phyloP scores from a whole-genome alignment of 2,888 invertebrate genomes.

The Melolontha melolontha region DNA sequence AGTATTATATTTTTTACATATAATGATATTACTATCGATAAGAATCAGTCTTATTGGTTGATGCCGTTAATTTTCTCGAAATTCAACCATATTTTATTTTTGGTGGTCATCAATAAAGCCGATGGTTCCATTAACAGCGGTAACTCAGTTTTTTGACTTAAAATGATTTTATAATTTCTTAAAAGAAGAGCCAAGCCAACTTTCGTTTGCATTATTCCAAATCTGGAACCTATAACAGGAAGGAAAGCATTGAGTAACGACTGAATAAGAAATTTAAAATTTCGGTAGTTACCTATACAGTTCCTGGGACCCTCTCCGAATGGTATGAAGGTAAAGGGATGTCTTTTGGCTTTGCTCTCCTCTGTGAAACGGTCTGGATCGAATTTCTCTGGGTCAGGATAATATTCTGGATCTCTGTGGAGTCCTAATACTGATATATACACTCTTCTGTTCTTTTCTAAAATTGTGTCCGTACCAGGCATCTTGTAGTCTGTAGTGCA shows the following conservation, averaged over 20 bases:
- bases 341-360: conserved; percentile 48
- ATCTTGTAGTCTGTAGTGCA: conserved; percentile 53
- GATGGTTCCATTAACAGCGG: conserved; percentile 47
- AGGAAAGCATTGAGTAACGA: background rate
- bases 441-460: conserved; percentile 50
- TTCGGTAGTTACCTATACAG: conserved; percentile 42
- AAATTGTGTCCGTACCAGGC: conserved; percentile 48
- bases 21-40: background rate
- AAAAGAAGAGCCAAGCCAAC: conserved; percentile 46
- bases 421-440: conserved; percentile 53
- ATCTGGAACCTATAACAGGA: conserved; percentile 47
- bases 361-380: conserved; percentile 58
- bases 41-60: conserved; percentile 24
- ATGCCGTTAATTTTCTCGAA: conserved; percentile 31
- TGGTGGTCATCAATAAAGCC: conserved; percentile 43
- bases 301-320: conserved; percentile 54
- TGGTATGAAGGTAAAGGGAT: conserved; percentile 53
- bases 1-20: conserved; percentile 2
- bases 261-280: background rate
- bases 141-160: conserved; percentile 46
- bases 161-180: conserved; percentile 45
- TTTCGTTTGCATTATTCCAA: conserved; percentile 50
- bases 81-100: conserved; percentile 47
- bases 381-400: conserved; percentile 57
- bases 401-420: conserved; percentile 58